phyloP scores from a whole-genome alignment of 2,888 invertebrate species.

The Harpalus rufipes region DNA sequence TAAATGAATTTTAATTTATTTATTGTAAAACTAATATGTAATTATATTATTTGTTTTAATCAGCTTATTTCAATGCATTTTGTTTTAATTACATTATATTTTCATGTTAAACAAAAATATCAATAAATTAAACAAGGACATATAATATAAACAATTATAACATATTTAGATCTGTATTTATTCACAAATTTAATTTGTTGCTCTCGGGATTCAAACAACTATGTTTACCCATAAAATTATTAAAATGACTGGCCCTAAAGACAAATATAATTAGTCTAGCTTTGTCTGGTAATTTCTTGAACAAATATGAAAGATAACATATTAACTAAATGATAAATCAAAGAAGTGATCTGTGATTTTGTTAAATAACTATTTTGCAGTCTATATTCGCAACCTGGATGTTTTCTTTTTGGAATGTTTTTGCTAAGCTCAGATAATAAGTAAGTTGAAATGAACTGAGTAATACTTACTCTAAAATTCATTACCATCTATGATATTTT shows the following conservation, averaged over 20 bases:
- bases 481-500: too few species aligned
- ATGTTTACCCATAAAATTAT: not conserved
- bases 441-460: too few species aligned
- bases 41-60: not conserved
- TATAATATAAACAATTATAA: not conserved
- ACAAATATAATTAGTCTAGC: not conserved
- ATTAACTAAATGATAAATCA: not conserved
- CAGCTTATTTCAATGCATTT: not conserved
- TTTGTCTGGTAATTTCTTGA: not conserved
- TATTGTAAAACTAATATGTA: not conserved
- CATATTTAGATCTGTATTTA: not conserved
- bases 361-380: too few species aligned
- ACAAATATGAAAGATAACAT: not conserved
- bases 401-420: too few species aligned
- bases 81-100: not conserved
- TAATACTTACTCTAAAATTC: too few species aligned
- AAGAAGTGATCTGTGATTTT: not conserved
- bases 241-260: not conserved
- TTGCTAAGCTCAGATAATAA: too few species aligned
- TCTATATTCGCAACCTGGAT: too few species aligned
- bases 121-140: not conserved
- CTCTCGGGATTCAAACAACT: not conserved
- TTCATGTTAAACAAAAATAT: not conserved
- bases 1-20: not conserved
- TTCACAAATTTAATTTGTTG: not conserved